Evolutionary conservation across 2,797 vertebrate species (phyloP).

Genomic region (Phyllotis vaccarum): DNA sequence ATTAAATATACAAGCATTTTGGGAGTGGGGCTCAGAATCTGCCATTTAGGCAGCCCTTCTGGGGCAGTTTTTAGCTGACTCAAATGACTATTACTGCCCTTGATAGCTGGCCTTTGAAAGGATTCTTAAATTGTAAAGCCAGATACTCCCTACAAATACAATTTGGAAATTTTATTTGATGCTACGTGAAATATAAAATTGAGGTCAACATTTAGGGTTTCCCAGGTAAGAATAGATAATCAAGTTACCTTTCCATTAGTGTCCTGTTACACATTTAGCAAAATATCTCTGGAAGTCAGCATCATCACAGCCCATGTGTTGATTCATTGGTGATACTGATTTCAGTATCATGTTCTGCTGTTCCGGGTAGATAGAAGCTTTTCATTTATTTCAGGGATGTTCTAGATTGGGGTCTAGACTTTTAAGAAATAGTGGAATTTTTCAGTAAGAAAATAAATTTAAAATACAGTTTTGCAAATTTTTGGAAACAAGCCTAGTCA

Average conservation of each 20-base stretch:
- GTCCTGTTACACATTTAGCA: background rate
- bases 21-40: background rate
- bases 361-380: background rate
- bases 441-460: background rate
- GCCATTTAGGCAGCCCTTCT: background rate
- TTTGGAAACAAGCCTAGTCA: background rate
- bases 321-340: background rate
- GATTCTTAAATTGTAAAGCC: background rate
- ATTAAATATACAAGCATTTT: background rate
- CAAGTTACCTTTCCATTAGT: background rate
- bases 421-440: background rate
- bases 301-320: background rate
- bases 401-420: background rate
- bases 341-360: background rate
- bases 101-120: conserved; percentile 11
- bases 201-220: conserved; percentile 1
- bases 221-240: conserved; percentile 32
- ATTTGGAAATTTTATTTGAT: conserved; percentile 22
- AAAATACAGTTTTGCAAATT: background rate
- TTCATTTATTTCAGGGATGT: background rate
- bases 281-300: background rate
- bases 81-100: background rate
- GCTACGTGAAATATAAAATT: background rate
- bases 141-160: background rate
- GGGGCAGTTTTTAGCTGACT: background rate